Conservation (phyloP, 1,140 invertebrate species). For the Yoshiicerus persimilis region DNA sequence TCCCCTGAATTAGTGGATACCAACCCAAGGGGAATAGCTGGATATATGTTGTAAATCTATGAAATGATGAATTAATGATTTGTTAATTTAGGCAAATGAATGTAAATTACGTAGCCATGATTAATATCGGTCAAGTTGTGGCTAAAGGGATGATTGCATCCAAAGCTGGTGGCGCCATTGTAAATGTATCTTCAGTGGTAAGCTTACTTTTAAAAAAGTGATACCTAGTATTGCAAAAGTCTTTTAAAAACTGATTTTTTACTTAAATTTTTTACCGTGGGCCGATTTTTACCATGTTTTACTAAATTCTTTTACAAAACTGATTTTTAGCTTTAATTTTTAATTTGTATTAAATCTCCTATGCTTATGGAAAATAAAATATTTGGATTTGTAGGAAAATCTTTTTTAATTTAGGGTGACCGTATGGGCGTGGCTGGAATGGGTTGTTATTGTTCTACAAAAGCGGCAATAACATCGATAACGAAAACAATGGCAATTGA, state of each 20-base stretch:
- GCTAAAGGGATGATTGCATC: background rate
- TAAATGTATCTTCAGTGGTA: background rate
- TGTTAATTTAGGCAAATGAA: background rate
- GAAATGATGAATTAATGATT: too few relatives aligned
- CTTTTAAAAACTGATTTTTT: background rate
- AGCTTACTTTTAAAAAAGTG: background rate
- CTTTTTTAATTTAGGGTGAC: background rate
- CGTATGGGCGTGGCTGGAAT: background rate
- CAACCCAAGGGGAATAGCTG: too few relatives aligned
- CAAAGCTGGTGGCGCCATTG: background rate
- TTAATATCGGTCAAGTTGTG: background rate
- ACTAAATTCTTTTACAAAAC: background rate
- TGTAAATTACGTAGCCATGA: background rate
- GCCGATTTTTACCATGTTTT: background rate
- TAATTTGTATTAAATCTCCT: too few relatives aligned
- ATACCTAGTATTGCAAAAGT: background rate
- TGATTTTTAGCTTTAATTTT: background rate
- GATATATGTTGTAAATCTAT: too few relatives aligned
- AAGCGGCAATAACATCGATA: constrained; percentile 85
- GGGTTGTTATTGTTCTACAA: constrained; percentile 59
- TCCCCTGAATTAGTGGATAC: too few relatives aligned
- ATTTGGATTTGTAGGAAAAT: too few relatives aligned
- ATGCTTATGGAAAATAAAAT: too few relatives aligned
- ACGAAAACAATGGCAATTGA: constrained; percentile 81
- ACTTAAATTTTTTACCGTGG: background rate